Evolutionary conservation across 2,797 vertebrate genomes (phyloP), one percentile per base, ranked within the genome.

Genomic region (Hemitrygon akajei): DNA sequence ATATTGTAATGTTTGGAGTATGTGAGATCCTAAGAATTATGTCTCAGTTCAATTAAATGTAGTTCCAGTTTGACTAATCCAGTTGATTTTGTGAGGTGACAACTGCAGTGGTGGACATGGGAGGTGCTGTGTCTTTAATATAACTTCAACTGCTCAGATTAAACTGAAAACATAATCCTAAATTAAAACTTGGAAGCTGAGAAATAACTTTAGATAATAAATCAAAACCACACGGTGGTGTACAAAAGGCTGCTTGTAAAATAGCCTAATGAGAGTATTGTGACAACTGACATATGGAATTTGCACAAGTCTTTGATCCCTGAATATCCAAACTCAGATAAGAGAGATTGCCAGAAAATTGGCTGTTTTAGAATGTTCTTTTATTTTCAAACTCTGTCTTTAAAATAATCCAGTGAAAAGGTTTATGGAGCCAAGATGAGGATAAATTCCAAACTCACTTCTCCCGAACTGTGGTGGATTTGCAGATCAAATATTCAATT

Each of bases 221-320:
- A 60, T n/a, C 82, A 60, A 86, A 56, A 56, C 30, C 56, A 16
- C 11, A 60, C 27, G 47, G 60, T 86, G 60, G 56, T 86, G 82
- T 60, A 30, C 11, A 86, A 86, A 60, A 86, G 58, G 82, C 82
- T 63, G 82, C 27, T 60, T 86, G 82, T 58, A 86, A 86, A 86
- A 60, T 60, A 86, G 82, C 56, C 58, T 27, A 30, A 56, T 63
- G 81, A 1, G 81, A 7, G 60, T 60, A 27, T 58, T 60, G 14
- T 60, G 82, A 30, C 56, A 86, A 30, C 63, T 66, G 81, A 58
- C 81, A 84, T 27, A 9, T 66, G 82, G 82, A 86, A 86, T 86
- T n/a, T 86, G 12, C 60, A 56, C 10, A 60, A 63, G 58, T 60
- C n/a, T 56, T 14, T 86, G 82, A 4, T 60, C 14, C 3, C 27